Conservation (phyloP, 2,113 vertebrate genomes). For the Jaculus jaculus region DNA sequence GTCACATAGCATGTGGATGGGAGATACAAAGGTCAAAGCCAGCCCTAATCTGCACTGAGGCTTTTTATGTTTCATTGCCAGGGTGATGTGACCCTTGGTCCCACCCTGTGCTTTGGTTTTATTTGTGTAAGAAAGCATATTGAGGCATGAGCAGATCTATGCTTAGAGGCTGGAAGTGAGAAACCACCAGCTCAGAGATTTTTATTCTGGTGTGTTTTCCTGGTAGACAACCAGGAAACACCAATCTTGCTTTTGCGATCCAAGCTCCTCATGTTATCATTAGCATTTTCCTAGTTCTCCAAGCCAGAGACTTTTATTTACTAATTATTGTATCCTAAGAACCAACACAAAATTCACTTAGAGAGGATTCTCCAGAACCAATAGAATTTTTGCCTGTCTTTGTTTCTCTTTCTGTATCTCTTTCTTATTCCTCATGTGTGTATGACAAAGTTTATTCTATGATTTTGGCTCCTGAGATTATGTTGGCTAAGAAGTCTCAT, state of each 20-base stretch:
- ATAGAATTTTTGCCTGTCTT: background rate
- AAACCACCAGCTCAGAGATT: background rate
- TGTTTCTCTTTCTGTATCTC: background rate
- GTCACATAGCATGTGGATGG: background rate
- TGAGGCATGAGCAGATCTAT: background rate
- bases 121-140: background rate
- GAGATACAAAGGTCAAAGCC: background rate
- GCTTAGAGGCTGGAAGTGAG: background rate
- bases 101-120: background rate
- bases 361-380: background rate
- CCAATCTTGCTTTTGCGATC: background rate
- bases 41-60: background rate
- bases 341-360: background rate
- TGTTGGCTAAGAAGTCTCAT: background rate
- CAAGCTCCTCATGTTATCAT: fast-evolving
- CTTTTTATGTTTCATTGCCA: background rate
- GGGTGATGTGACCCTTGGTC: background rate
- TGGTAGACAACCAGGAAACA: background rate
- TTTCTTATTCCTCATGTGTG: too few relatives aligned
- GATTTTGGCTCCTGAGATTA: background rate
- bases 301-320: background rate
- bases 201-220: background rate
- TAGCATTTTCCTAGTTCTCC: background rate
- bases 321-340: background rate
- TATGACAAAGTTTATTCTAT: background rate